phyloP scores from a whole-genome alignment of 2,888 invertebrate genomes.

The Acholoe squamosa region DNA sequence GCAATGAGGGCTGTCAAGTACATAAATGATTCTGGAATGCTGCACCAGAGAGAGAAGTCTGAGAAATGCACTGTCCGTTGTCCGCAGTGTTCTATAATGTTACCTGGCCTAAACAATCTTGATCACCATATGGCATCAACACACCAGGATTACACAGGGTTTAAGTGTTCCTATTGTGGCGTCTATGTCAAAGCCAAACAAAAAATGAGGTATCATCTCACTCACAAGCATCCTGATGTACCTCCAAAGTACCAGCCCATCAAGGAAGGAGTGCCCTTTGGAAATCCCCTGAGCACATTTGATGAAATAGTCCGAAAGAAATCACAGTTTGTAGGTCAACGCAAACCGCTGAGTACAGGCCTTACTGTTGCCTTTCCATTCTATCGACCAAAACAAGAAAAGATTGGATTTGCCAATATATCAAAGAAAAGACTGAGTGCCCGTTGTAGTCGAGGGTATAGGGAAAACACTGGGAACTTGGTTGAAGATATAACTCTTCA shows the following conservation, averaged over 20 bases:
- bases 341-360: background rate
- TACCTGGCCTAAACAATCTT: background rate
- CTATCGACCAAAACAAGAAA: background rate
- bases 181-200: conserved; percentile 53
- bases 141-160: conserved; percentile 35
- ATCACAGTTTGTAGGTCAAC: background rate
- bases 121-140: conserved; percentile 15
- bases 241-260: conserved; percentile 16
- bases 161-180: conserved; percentile 46
- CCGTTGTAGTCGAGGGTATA: conserved; percentile 15
- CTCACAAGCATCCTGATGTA: background rate
- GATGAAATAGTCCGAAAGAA: conserved; percentile 51
- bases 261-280: conserved; percentile 41
- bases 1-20: conserved; percentile 27
- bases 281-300: conserved; percentile 36
- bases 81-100: conserved; percentile 8
- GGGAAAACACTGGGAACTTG: conserved; percentile 32
- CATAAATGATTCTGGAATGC: conserved; percentile 44
- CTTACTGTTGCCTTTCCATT: conserved; percentile 36
- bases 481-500: conserved; percentile 19
- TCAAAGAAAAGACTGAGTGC: conserved; percentile 33
- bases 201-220: conserved; percentile 51
- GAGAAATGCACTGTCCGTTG: conserved; percentile 23
- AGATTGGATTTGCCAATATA: conserved; percentile 51
- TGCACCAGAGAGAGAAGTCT: conserved; percentile 31